Conservation (phyloP, 2,113 vertebrate species). For the Stegastes partitus region DNA sequence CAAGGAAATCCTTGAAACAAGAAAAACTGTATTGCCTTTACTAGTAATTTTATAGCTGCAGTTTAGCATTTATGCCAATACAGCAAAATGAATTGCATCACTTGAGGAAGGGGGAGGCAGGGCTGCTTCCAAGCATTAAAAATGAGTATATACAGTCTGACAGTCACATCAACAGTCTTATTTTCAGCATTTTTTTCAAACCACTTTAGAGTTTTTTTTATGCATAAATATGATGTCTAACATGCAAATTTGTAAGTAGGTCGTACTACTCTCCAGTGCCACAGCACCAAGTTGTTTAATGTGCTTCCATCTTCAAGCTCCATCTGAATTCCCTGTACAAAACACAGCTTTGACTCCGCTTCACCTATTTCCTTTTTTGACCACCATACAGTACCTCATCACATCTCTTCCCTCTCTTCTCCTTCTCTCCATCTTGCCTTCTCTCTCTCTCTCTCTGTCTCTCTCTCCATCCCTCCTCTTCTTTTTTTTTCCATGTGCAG, state of each 20-base stretch:
- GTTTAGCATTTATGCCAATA: not conserved
- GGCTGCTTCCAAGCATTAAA: not conserved
- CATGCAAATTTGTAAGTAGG: constrained; percentile 68
- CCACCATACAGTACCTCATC: constrained; percentile 46
- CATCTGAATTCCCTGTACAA: constrained; percentile 45
- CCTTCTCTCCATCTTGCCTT: constrained; percentile 56
- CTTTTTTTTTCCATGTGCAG: constrained; percentile 32
- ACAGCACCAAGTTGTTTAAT: constrained; percentile 44
- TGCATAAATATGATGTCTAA: constrained; percentile 28
- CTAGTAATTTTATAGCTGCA: not conserved
- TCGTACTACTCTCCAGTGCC: constrained; percentile 52
- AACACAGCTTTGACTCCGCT: constrained; percentile 48
- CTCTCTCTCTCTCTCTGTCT: constrained; percentile 8
- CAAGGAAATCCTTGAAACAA: not conserved
- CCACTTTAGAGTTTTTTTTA: constrained; percentile 34
- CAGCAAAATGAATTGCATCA: constrained; percentile 21
- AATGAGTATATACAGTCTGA: constrained; percentile 1
- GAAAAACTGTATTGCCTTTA: not conserved
- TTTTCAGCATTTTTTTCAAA: constrained; percentile 12
- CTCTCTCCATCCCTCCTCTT: constrained; percentile 49
- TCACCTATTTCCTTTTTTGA: constrained; percentile 55
- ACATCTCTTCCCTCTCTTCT: constrained; percentile 24
- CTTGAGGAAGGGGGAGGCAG: constrained; percentile 6
- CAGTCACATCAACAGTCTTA: constrained; percentile 5
- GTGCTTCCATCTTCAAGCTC: constrained; percentile 56